Conservation (phyloP, 2,113 vertebrate genomes). For the Strix aluco region DNA sequence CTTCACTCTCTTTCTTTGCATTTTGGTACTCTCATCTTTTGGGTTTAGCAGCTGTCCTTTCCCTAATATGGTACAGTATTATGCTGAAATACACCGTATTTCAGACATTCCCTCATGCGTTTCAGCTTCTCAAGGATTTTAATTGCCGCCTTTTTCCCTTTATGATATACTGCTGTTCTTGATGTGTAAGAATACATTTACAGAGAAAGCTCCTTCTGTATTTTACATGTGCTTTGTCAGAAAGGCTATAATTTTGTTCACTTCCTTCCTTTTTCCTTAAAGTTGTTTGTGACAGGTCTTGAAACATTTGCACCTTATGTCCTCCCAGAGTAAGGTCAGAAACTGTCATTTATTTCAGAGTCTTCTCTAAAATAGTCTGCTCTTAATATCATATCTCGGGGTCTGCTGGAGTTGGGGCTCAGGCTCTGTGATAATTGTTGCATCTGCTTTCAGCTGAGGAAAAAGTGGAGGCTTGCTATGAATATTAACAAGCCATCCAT, state of each 20-base stretch:
- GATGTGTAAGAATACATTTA: constrained; percentile 46
- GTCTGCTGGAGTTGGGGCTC: constrained; percentile 54
- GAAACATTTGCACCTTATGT: constrained; percentile 52
- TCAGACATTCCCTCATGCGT: constrained; percentile 26
- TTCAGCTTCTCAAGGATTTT: constrained; percentile 59
- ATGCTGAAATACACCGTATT: neutral
- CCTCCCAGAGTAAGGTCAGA: constrained; percentile 49
- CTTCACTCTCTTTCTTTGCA: neutral
- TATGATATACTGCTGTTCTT: constrained; percentile 59
- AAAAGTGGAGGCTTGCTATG: constrained; percentile 47
- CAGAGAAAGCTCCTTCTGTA: constrained; percentile 37
- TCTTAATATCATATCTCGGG: constrained; percentile 7
- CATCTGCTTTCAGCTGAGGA: constrained; percentile 58
- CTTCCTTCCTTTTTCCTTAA: constrained; percentile 49
- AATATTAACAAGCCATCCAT: constrained; percentile 65
- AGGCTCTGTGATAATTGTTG: constrained; percentile 46
- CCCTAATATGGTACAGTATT: neutral
- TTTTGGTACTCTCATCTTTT: neutral
- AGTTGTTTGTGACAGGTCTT: constrained; percentile 65
- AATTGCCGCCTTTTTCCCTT: constrained; percentile 65
- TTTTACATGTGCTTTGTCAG: constrained; percentile 57
- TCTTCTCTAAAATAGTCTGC: neutral
- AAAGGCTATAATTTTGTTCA: constrained; percentile 65
- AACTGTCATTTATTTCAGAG: constrained; percentile 42
- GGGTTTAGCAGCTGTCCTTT: neutral